Base-by-base conservation (phyloP, 2,888 invertebrate species). In the Luperina testacea region DNA sequence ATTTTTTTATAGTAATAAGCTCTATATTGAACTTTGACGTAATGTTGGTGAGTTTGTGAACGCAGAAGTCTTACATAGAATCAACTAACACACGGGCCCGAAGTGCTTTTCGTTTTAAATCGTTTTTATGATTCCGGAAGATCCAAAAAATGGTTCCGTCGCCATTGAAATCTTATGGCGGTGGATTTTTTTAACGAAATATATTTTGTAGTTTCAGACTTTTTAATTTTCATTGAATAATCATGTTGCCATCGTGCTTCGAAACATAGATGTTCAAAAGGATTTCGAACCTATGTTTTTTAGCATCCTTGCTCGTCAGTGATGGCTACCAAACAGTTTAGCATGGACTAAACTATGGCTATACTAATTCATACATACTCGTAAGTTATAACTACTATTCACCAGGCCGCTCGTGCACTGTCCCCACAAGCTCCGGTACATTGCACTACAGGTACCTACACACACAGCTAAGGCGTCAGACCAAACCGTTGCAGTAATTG, bases 401-500 rank as follows among this genome's bases (percentile, higher is more conserved):
- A 20, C 51, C 42, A 53, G 63, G 51, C 42, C 5, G 2, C 32
- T 24, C 27, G 27, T 32, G 51, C 1, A 24, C 0, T 11, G 20
- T 9, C 15, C 24, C 24, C 57, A 1, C 24, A 3, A 7, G 15
- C 3, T 72, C 53, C 53, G 72, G 81, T 72, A 64, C 74, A 64
- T 57, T 78, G 63, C 73, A 69, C 68, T 59, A 17, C 42, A 32
- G 17, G 32, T 17, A 27, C 8, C 48, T 11, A 2, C 57, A 24
- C 57, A 3, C 24, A 63, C 42, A n/a, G 13, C 17, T 32, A 38
- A 72, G 38, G 63, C 73, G 63, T 72, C 63, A 11, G 17, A 38
- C 17, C 17, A 53, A 51, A 61, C 73, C 38, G 74, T 64, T 42
- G 57, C 57, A 57, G 1, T 38, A 64, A 27, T 64, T 73, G 81